These are phyloP conservation scores for Condylostylus longicornis DNA, from an alignment of 1,140 invertebrate species.

Conservation along the genomic window DNA sequence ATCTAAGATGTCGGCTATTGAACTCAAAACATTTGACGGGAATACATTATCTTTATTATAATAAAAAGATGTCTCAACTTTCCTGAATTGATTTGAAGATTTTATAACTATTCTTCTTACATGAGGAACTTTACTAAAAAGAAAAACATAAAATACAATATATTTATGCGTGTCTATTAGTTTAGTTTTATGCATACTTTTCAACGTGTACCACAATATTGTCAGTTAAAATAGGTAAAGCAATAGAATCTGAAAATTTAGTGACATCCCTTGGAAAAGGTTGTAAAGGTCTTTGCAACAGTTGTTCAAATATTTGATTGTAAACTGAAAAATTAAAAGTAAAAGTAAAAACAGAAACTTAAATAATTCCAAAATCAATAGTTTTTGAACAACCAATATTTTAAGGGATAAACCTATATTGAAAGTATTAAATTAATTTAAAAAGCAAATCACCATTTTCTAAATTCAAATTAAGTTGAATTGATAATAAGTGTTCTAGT, in stretches of 20 bases:
- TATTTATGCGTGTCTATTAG: neutral
- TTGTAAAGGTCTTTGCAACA: constrained; percentile 15
- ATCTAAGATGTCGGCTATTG: neutral
- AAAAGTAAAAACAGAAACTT: too few species aligned
- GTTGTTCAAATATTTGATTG: constrained; percentile 19
- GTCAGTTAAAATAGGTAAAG: constrained; percentile 19
- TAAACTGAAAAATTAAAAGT: constrained; percentile 14
- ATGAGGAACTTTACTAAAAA: constrained; percentile 18
- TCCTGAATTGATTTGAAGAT: constrained; percentile 21
- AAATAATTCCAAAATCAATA: neutral
- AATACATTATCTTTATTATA: constrained; percentile 26
- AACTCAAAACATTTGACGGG: constrained; percentile 19
- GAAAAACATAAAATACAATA: neutral
- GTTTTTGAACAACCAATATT: neutral
- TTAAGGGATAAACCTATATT: neutral
- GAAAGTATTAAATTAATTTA: neutral
- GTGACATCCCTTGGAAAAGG: constrained; percentile 18
- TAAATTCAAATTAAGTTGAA: constrained; percentile 28
- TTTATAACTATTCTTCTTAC: constrained; percentile 20
- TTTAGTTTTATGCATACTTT: constrained; percentile 10
- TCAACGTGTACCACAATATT: constrained; percentile 21
- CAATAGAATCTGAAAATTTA: constrained; percentile 18
- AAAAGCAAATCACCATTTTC: constrained; percentile 15
- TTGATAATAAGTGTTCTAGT: constrained; percentile 27
- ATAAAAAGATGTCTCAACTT: constrained; percentile 21